phyloP scores from a whole-genome alignment of 35 echinoderm and acorn worm genomes.

The Acanthaster planci region DNA sequence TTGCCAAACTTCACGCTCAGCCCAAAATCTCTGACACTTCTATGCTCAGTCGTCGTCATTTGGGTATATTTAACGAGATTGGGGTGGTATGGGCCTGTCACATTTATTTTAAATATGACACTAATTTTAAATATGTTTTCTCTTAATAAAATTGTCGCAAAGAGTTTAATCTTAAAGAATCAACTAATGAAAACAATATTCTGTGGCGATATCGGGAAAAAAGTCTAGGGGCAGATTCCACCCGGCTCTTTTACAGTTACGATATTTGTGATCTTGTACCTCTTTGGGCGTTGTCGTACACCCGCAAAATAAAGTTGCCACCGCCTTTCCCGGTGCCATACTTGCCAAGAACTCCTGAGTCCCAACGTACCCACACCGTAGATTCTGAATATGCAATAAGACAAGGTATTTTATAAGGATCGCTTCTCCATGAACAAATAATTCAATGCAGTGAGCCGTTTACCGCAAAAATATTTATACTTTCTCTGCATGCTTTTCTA shows the following conservation, averaged over 20 bases:
- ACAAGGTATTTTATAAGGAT: not conserved
- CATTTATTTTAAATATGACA: not conserved
- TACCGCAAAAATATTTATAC: too few species aligned
- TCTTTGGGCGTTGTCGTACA: constrained; percentile 58
- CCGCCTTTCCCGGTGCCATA: constrained; percentile 30
- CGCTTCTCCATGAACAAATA: too few species aligned
- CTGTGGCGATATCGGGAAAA: not conserved
- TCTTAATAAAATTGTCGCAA: not conserved
- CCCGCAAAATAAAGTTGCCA: constrained; percentile 22
- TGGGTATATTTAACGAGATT: not conserved
- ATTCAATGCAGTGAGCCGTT: too few species aligned
- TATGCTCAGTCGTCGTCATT: not conserved
- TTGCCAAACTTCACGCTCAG: too few species aligned
- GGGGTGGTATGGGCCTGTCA: not conserved
- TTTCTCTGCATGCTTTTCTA: too few species aligned
- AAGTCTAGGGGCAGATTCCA: not conserved
- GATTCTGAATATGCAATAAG: not conserved
- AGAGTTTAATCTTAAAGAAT: not conserved
- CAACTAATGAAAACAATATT: not conserved
- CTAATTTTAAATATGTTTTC: not conserved
- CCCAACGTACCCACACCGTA: constrained; percentile 42
- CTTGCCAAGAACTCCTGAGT: constrained; percentile 31
- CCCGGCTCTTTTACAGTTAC: not conserved
- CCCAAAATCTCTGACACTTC: too few species aligned
- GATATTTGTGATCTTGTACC: constrained; percentile 8